Evolutionary conservation across 2,797 vertebrate genomes (phyloP).

Genomic region (Poeciliopsis paucimaculata): DNA sequence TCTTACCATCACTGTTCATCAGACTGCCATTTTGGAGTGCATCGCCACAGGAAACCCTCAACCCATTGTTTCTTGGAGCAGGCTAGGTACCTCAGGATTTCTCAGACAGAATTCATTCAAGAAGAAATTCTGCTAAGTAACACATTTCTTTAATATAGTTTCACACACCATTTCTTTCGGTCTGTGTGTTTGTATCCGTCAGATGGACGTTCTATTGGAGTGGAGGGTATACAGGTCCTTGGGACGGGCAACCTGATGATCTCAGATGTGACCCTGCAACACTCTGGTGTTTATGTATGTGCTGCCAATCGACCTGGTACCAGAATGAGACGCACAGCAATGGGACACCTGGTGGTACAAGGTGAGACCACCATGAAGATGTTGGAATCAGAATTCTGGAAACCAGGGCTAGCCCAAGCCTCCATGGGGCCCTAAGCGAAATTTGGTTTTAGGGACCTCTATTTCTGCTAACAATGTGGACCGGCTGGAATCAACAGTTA

Average conservation of each 20-base stretch:
- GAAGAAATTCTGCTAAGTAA: too few species aligned
- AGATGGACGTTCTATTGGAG: conserved; percentile 83
- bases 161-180: not conserved
- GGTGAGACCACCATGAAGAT: conserved; percentile 60
- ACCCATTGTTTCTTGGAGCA: conserved; percentile 85
- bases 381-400: not conserved
- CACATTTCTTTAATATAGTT: not conserved
- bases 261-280: conserved; percentile 82
- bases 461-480: too few species aligned
- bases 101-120: not conserved
- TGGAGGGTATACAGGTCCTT: conserved; percentile 85
- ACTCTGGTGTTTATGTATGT: conserved; percentile 83
- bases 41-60: conserved; percentile 81
- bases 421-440: too few species aligned
- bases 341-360: conserved; percentile 82
- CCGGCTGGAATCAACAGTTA: too few species aligned
- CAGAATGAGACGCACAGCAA: conserved; percentile 76
- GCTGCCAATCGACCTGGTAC: conserved; percentile 81
- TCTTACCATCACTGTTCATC: conserved; percentile 79
- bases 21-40: conserved; percentile 81
- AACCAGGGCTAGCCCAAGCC: not conserved
- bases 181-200: conserved; percentile 13
- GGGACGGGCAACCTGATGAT: conserved; percentile 86
- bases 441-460: too few species aligned
- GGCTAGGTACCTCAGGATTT: conserved; percentile 69